Base-by-base conservation (phyloP, 2,888 invertebrate species). In the Leucophora obtusa region DNA sequence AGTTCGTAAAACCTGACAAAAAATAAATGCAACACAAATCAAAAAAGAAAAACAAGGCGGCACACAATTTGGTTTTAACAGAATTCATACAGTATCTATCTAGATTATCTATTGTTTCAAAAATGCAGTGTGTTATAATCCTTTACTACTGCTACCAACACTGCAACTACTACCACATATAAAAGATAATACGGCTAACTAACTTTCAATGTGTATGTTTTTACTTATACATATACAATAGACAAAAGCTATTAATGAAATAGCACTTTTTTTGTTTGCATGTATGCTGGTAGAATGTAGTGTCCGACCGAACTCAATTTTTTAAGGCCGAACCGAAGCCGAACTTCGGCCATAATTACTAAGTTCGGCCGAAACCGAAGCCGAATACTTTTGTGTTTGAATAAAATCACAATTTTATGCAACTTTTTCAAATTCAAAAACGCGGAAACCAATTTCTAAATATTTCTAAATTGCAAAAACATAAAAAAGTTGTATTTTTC, bases 61-160 rank as follows among this genome's bases (percentile, higher is more conserved):
- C 38, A 38, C 38, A 38, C 38, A 38, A 38, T 14, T 11, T 14
- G 38, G 38, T 38, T 14, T 47, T n/a, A n/a, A 47, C 14, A 47
- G 6, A 47, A 47, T 47, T 6, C 43, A 47, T 47, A 14, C 56
- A 59, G 53, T 28, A 51, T 38, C 47, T 10, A 14, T 38, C 21
- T 35, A 18, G 47, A 38, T 62, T 50, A 51, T 17, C 68, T 38
- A 63, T 69, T 75, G 74, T 68, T 63, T 62, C 38, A 24, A 58
- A 51, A 65, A 33, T 58, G n/a, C 21, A 17, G n/a, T 58, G 28
- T 17, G n/a, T 58, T 3, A 18, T 58, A 33, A 15, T 28, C 56
- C 56, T 21, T 28, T 54, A 28, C 54, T 54, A 28, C 54, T n/a
- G 14, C 28, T 11, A 24, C 28, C n/a, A 54, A 21, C 14, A 7